These are phyloP conservation scores for Zoanthus gigantus DNA, from an alignment of 92 coral and sea anemone genomes.

Conservation along the genomic window DNA sequence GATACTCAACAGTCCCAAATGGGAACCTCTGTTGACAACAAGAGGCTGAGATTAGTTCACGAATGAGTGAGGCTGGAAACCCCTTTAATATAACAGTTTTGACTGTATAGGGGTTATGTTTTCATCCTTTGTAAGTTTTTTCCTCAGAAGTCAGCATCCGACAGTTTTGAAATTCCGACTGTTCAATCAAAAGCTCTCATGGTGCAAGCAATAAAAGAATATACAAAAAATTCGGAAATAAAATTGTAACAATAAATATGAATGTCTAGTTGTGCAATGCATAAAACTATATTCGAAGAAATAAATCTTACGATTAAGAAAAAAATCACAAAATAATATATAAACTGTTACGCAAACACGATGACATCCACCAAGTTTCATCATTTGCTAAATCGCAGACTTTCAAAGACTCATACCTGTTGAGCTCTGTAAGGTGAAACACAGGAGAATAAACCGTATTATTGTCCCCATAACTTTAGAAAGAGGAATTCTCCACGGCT, in stretches of 20 bases:
- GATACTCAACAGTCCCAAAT: background rate
- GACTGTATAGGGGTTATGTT: background rate
- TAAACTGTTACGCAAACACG: background rate
- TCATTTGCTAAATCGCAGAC: background rate
- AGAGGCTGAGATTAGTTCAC: too few species aligned
- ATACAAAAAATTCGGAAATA: background rate
- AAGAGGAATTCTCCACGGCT: constrained; percentile 20
- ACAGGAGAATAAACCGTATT: background rate
- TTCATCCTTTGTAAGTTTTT: background rate
- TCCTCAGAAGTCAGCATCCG: background rate
- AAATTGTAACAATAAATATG: background rate
- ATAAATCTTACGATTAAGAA: background rate
- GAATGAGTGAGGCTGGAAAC: background rate
- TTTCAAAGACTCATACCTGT: constrained; percentile 9
- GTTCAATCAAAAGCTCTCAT: background rate
- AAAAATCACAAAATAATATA: background rate
- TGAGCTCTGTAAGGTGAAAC: constrained; percentile 4
- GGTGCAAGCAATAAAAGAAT: background rate
- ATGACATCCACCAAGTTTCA: background rate
- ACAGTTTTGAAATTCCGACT: background rate
- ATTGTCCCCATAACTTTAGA: background rate
- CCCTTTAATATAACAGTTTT: too few species aligned
- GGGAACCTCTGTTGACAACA: background rate
- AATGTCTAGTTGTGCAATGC: too few species aligned
- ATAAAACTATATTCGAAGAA: background rate